Base-by-base conservation (phyloP, 1,140 invertebrate species). In the Drosophila melanogaster region DNA sequence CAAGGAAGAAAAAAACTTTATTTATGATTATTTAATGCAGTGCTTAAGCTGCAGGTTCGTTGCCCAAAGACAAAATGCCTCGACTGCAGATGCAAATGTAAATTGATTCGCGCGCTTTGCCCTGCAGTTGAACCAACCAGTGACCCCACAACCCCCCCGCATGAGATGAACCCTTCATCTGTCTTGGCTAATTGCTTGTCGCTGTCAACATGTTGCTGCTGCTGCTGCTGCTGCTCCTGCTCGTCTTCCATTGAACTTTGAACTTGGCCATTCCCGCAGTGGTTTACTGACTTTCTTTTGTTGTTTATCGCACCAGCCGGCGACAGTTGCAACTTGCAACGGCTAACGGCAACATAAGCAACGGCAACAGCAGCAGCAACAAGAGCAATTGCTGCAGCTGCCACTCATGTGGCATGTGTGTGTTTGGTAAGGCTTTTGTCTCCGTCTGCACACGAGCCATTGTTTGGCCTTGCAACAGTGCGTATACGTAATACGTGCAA, bases 21-120 rank as follows among this genome's bases (percentile, higher is more conserved):
- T 89, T 89, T 86, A 86, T 83, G 79, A 86, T 86, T 87, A 86
- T 87, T 86, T 89, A 83, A 89, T 86, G 84, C 75, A 65, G 62
- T 54, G 56, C 51, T 72, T 58, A 26, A 70, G 67, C 79, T 49
- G 83, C 79, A 79, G 76, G 83, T 86, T 86, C 83, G 83, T 73
- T 86, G 83, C 62, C 84, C 83, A 86, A 69, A 81, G 51, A 50
- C 58, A 61, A 65, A 80, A 66, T 19, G 41, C 30, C 43, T 41
- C 33, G 19, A 24, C 19, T 38, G 55, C 70, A 58, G 54, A 46
- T 76, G 61, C 56, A 60, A 64, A 57, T 77, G 74, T 56, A 77
- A 77, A 77, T 77, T 77, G 74, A 77, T 77, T 77, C 49, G 55
- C 24, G 24, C 47, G 47, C 26, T 11, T 71, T 56, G 58, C 54